A percentile compares a stretch with the other conserved stretches of the same genome.
phyloP scores from a whole-genome alignment of 2,888 invertebrate genomes.

The Brachynemurus nebulosus region DNA sequence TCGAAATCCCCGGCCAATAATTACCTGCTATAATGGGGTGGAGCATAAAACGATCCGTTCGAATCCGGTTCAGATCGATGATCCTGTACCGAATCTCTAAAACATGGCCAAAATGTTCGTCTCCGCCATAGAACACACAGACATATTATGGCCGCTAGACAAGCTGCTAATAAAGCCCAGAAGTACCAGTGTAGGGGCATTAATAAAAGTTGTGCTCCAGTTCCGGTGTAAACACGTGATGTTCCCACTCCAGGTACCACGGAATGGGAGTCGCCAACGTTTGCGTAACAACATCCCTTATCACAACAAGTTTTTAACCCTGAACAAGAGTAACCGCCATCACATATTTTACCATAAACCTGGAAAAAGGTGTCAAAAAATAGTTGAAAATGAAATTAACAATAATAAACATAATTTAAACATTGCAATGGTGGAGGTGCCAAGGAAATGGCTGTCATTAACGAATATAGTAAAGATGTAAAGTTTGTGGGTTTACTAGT shows the following conservation, averaged over 20 bases:
- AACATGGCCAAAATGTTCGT: conserved; percentile 29
- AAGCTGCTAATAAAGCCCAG: conserved; percentile 47
- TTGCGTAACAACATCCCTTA: conserved; percentile 41
- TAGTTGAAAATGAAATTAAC: no score
- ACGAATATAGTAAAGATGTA: no score
- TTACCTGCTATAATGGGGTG: conserved; percentile 63
- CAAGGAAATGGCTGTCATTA: no score
- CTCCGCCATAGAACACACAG: conserved; percentile 52
- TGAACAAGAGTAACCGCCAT: conserved; percentile 54
- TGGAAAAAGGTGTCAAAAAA: no score
- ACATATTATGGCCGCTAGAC: conserved; percentile 54
- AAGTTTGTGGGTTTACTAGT: no score
- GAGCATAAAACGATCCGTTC: conserved; percentile 66
- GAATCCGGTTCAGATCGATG: conserved; percentile 60
- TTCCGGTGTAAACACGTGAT: conserved; percentile 9
- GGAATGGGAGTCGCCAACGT: conserved; percentile 37
- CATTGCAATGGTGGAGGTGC: no score
- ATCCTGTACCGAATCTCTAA: conserved; percentile 34
- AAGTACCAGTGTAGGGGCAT: conserved; percentile 26
- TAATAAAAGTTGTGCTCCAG: conserved; percentile 5
- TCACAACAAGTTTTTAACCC: conserved; percentile 63
- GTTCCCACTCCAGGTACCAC: conserved; percentile 32
- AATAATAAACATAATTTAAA: no score
- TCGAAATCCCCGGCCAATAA: no score
- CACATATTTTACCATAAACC: conserved; percentile 41